These are phyloP conservation scores for Drosophila prostipennis DNA, from an alignment of 2,888 invertebrate genomes.

Conservation along the genomic window DNA sequence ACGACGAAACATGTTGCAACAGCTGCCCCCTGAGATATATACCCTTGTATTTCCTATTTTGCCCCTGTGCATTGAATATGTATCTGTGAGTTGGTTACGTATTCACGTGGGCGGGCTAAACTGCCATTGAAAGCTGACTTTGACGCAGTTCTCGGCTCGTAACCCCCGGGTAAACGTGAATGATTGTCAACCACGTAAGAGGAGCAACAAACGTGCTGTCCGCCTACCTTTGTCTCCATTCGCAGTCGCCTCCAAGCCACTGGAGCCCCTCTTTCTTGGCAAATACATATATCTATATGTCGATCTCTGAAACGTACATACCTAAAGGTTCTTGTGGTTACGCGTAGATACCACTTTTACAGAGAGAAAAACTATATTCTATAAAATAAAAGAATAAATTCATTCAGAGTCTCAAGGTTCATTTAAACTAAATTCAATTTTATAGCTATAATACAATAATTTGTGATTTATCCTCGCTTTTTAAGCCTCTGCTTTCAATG, in stretches of 20 bases:
- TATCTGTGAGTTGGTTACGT: slow-evolving; percentile 15
- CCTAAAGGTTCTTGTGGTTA: neutral
- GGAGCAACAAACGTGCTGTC: slow-evolving; percentile 5
- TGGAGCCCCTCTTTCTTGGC: neutral
- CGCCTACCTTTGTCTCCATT: slow-evolving; percentile 8
- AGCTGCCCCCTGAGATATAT: slow-evolving; percentile 7
- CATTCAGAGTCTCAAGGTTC: no score
- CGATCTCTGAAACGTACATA: neutral
- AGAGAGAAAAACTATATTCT: neutral
- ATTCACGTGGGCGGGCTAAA: slow-evolving; percentile 28
- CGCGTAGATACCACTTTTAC: neutral
- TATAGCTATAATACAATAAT: no score
- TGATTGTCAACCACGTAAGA: slow-evolving; percentile 19
- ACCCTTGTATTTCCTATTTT: neutral
- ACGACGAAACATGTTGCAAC: slow-evolving; percentile 25
- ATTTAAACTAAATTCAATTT: no score
- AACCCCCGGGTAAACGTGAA: slow-evolving; percentile 8
- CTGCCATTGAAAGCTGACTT: slow-evolving; percentile 37
- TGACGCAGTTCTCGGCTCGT: slow-evolving; percentile 38
- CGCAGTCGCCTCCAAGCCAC: neutral
- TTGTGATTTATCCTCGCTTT: no score
- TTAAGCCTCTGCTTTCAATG: no score
- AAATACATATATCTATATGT: no score
- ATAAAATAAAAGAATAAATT: no score
- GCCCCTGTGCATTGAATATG: neutral